Conservation (phyloP, 2,797 vertebrate species). For the Artibeus lituratus region DNA sequence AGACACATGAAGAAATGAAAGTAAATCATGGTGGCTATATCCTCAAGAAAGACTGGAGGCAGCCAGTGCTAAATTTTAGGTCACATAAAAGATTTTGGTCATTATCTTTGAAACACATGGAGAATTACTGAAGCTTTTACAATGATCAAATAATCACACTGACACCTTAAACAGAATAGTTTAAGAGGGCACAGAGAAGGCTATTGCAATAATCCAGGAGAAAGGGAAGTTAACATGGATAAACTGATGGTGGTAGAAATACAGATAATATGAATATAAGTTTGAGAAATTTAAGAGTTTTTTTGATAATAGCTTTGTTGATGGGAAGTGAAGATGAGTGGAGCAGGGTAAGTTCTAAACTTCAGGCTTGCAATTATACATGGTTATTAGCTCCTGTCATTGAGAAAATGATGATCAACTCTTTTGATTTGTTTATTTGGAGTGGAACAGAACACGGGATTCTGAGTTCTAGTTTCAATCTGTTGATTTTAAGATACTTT, state of each 20-base stretch:
- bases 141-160: constrained; percentile 24
- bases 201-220: background rate
- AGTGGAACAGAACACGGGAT: background rate
- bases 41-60: background rate
- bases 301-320: background rate
- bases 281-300: background rate
- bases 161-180: background rate
- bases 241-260: background rate
- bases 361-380: background rate
- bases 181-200: background rate
- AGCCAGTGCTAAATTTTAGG: background rate
- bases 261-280: background rate
- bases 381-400: background rate
- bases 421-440: background rate
- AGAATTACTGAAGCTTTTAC: background rate
- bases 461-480: background rate
- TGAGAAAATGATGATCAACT: background rate
- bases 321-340: background rate
- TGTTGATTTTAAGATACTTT: background rate
- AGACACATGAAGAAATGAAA: background rate
- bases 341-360: background rate
- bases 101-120: background rate
- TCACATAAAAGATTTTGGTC: background rate
- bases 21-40: background rate
- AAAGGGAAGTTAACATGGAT: background rate